Conservation (phyloP, 2,888 invertebrate genomes). For the Harmothoe impar region DNA sequence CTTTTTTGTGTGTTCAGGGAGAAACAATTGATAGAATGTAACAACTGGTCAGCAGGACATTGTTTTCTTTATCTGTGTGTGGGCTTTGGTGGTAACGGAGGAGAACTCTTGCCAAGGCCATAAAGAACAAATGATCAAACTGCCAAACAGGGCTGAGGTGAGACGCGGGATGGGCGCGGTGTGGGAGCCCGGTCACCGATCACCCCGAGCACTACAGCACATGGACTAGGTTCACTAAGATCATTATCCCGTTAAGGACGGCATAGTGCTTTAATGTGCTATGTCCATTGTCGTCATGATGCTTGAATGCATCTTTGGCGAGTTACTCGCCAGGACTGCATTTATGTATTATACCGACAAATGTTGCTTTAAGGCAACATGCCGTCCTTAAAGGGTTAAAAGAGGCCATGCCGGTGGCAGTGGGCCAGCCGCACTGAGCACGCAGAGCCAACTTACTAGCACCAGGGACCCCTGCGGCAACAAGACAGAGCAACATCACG, state of each 20-base stretch:
- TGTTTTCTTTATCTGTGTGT: background rate
- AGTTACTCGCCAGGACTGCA: too few species aligned
- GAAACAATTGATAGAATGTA: background rate
- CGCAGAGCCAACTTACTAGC: conserved; percentile 35
- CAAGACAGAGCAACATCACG: conserved; percentile 44
- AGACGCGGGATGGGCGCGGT: background rate
- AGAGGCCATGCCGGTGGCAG: conserved; percentile 22
- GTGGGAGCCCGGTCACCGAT: background rate
- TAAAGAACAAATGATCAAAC: conserved; percentile 31
- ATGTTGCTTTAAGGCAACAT: too few species aligned
- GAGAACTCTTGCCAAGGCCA: background rate
- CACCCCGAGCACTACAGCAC: background rate
- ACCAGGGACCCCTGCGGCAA: conserved; percentile 57
- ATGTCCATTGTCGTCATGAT: too few species aligned
- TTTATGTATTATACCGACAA: too few species aligned
- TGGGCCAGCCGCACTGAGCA: background rate
- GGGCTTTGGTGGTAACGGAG: background rate
- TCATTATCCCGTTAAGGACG: too few species aligned
- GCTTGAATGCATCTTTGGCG: too few species aligned
- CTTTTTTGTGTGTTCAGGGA: background rate
- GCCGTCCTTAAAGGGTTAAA: too few species aligned
- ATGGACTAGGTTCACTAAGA: conserved; percentile 57
- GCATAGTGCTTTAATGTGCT: too few species aligned
- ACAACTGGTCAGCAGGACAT: background rate
- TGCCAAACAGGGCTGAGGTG: conserved; percentile 21